These are phyloP conservation scores for Oreochromis mossambicus DNA, from an alignment of 2,797 vertebrate species.

Conservation along the genomic window DNA sequence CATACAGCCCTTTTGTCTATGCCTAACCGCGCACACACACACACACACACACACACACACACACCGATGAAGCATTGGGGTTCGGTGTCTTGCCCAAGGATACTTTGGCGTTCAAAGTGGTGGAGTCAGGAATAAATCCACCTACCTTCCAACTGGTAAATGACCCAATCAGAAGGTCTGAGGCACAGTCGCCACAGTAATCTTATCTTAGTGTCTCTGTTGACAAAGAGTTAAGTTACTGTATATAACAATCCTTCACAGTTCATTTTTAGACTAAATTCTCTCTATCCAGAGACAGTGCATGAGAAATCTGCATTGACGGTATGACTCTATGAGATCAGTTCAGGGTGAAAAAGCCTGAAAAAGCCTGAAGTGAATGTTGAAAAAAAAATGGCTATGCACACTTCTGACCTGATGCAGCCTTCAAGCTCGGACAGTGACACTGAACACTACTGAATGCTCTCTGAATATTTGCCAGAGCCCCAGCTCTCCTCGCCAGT, in stretches of 20 bases:
- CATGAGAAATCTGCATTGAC: neutral
- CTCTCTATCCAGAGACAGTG: neutral
- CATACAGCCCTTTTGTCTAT: neutral
- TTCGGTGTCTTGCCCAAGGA: neutral
- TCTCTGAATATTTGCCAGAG: neutral
- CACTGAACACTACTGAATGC: neutral
- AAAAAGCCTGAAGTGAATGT: neutral
- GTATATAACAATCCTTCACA: neutral
- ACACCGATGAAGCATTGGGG: neutral
- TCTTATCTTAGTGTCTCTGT: neutral
- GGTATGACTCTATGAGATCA: neutral
- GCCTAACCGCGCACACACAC: rapidly evolving
- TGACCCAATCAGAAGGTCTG: neutral
- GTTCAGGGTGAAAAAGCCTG: neutral
- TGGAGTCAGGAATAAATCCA: neutral
- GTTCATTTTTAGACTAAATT: neutral
- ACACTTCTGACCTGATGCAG: neutral
- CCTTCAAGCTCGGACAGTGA: neutral
- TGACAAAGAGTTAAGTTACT: neutral
- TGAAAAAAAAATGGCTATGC: neutral
- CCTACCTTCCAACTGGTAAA: neutral
- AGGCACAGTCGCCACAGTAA: neutral
- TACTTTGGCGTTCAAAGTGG: neutral
- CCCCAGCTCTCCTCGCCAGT: neutral
- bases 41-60: neutral